These are phyloP conservation scores for Phlogophora meticulosa DNA, from an alignment of 2,888 invertebrate species.

Conservation along the genomic window DNA sequence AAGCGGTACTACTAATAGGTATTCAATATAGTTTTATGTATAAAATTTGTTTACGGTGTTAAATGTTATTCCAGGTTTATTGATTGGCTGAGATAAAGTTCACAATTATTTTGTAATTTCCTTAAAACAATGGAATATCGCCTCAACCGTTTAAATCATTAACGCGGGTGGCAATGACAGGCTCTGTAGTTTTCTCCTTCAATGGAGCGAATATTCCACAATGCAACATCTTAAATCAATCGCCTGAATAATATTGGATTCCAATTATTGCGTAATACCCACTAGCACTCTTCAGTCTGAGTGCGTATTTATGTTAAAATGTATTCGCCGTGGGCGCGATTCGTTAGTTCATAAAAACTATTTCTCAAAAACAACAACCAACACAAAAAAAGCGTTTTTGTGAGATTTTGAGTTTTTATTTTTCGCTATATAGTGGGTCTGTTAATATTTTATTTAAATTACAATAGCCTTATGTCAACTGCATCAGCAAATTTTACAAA, in stretches of 20 bases:
- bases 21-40: background rate
- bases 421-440: too few species aligned
- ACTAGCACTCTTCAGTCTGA: background rate
- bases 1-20: background rate
- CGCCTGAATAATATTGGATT: slow-evolving; percentile 12
- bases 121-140: slow-evolving; percentile 9
- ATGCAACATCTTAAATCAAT: slow-evolving; percentile 28
- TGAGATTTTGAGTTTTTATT: too few species aligned
- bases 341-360: background rate
- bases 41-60: too few species aligned
- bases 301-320: background rate
- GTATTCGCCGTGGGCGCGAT: background rate
- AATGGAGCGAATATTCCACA: slow-evolving; percentile 33
- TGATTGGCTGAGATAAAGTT: background rate
- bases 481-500: too few species aligned
- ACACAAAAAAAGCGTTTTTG: too few species aligned
- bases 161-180: slow-evolving; percentile 9
- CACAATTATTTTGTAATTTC: background rate
- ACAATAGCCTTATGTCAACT: too few species aligned
- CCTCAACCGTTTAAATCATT: slow-evolving; percentile 30
- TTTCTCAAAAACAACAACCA: too few species aligned
- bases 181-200: slow-evolving; percentile 28
- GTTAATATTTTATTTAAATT: too few species aligned
- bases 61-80: background rate
- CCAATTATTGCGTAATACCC: slow-evolving; percentile 11